Percentiles rank a stretch among this genome's conserved stretches.
Conservation (phyloP, 2,113 vertebrate species). For the Irena cyanogastra region DNA sequence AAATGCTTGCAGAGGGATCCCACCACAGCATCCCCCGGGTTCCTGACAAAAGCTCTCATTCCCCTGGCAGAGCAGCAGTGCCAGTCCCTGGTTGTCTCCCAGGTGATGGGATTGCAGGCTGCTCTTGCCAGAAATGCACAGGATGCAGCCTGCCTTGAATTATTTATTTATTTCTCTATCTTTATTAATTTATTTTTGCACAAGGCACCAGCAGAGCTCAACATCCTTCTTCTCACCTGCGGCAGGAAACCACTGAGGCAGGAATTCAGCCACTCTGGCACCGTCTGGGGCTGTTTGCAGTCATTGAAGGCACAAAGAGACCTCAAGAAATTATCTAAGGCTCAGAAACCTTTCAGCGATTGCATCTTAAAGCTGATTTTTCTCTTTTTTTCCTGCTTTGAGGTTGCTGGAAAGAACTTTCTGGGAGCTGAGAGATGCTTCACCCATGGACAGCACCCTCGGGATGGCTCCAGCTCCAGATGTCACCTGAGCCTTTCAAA, state of each 20-base stretch:
- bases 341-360: neutral
- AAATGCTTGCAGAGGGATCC: neutral
- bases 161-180: neutral
- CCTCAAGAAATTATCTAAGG: neutral
- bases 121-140: neutral
- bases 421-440: neutral
- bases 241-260: neutral
- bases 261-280: neutral
- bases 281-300: neutral
- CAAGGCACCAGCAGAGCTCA: neutral
- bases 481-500: neutral
- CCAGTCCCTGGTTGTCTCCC: conserved; percentile 18
- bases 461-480: neutral
- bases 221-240: neutral
- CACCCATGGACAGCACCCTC: neutral
- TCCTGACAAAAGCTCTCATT: neutral
- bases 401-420: neutral
- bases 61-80: neutral
- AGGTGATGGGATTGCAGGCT: conserved; percentile 18
- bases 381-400: neutral
- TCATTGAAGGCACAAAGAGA: too few relatives aligned
- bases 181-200: neutral
- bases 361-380: too few relatives aligned
- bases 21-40: neutral
- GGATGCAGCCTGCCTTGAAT: neutral